Evolutionary conservation across 2,113 vertebrate genomes (phyloP).

Genomic region (Leptocoma aspasia): DNA sequence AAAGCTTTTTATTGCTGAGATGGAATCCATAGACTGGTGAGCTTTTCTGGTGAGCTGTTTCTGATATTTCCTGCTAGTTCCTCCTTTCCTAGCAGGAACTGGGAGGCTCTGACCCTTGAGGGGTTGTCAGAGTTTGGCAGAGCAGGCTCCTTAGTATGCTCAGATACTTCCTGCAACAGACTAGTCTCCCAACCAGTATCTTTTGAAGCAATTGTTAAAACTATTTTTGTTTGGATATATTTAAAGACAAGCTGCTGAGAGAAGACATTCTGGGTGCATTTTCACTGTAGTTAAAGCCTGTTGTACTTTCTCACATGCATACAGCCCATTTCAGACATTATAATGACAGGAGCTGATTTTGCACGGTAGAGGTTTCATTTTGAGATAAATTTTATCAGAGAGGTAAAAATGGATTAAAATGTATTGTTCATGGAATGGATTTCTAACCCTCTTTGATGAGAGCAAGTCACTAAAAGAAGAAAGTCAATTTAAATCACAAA

Average conservation of each 20-base stretch:
- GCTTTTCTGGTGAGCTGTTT: neutral
- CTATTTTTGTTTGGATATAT: neutral
- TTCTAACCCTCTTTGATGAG: neutral
- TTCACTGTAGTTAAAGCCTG: neutral
- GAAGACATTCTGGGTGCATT: neutral
- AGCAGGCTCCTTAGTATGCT: neutral
- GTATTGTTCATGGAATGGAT: neutral
- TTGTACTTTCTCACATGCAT: neutral
- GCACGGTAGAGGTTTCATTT: neutral
- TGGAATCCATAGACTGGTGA: neutral
- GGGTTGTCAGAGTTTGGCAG: neutral
- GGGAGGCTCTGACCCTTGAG: neutral
- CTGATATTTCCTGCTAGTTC: neutral
- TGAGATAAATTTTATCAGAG: neutral
- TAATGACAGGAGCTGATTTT: neutral
- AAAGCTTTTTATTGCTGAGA: neutral
- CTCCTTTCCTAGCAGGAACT: neutral
- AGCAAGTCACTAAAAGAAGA: neutral
- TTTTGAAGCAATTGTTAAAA: neutral
- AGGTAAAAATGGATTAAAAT: neutral
- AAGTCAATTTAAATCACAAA: neutral
- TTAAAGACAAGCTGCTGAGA: neutral
- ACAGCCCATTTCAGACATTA: neutral
- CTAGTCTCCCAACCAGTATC: conserved; percentile 21
- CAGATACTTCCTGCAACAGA: neutral